Conservation (phyloP, 2,888 invertebrate genomes). For the Venusia cambrica region DNA sequence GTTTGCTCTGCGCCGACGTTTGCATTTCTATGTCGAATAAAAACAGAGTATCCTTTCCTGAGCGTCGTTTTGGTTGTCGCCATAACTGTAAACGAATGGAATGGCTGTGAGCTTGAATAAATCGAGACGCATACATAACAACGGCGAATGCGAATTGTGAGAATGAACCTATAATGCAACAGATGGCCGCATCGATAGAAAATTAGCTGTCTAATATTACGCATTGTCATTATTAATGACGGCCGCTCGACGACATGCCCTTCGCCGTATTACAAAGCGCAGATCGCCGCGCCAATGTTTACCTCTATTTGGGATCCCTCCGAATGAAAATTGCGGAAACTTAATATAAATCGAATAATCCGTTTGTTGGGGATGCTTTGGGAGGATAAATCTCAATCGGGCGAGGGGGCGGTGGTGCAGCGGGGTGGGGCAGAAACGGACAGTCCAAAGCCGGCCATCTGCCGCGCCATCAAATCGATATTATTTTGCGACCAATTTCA, state of each 20-base stretch:
- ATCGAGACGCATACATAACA: slow-evolving; percentile 24
- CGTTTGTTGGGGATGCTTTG: slow-evolving; percentile 71
- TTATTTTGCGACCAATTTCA: slow-evolving; percentile 66
- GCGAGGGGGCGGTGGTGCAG: slow-evolving; percentile 58
- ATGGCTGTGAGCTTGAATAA: slow-evolving; percentile 30
- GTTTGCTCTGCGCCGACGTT: slow-evolving; percentile 40
- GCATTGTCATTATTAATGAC: slow-evolving; percentile 71
- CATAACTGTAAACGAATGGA: slow-evolving; percentile 37
- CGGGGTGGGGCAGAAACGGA: slow-evolving; percentile 55
- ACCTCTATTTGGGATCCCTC: slow-evolving; percentile 61
- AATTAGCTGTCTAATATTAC: slow-evolving; percentile 58
- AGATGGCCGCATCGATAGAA: slow-evolving; percentile 60
- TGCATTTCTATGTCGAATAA: slow-evolving; percentile 37
- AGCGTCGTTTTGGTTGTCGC: slow-evolving; percentile 28
- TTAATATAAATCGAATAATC: slow-evolving; percentile 80
- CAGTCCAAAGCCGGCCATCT: slow-evolving; percentile 68
- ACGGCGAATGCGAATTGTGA: slow-evolving; percentile 27
- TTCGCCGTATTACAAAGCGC: slow-evolving; percentile 66
- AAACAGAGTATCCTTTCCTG: slow-evolving; percentile 33
- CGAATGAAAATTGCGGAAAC: slow-evolving; percentile 76
- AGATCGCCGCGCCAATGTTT: slow-evolving; percentile 57
- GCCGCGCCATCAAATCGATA: slow-evolving; percentile 76
- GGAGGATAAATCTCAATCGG: slow-evolving; percentile 76
- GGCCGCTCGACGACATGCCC: slow-evolving; percentile 55
- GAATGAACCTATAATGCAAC: slow-evolving; percentile 38